A percentile compares a stretch with the other conserved stretches of the same genome.
These are phyloP conservation scores for Hoplodrina blanda DNA, from an alignment of 2,888 invertebrate species.

Conservation along the genomic window DNA sequence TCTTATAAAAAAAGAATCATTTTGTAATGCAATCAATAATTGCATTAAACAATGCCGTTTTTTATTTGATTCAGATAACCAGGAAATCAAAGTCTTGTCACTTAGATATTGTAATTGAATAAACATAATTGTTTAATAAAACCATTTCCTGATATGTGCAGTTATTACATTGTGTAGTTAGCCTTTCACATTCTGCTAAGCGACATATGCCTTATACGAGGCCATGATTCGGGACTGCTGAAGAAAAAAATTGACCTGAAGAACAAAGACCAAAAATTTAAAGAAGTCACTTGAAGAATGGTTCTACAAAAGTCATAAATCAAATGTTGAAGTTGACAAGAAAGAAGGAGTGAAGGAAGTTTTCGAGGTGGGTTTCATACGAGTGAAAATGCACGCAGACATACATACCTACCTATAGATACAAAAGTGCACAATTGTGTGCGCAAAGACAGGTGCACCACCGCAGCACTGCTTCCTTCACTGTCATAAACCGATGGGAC, in stretches of 20 bases:
- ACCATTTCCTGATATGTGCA: conserved; percentile 42
- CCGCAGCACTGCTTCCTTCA: too few species aligned
- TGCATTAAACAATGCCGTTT: conserved; percentile 11
- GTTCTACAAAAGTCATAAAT: neutral
- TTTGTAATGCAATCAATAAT: conserved; percentile 13
- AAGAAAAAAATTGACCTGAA: neutral
- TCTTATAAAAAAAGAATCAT: conserved; percentile 18
- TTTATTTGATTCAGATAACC: conserved; percentile 5
- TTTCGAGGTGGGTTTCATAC: too few species aligned
- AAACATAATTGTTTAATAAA: conserved; percentile 17
- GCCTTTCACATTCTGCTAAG: conserved; percentile 25
- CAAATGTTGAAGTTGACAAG: neutral
- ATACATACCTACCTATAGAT: too few species aligned
- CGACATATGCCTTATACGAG: neutral
- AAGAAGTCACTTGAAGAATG: too few species aligned
- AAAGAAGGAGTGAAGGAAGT: too few species aligned
- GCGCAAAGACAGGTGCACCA: too few species aligned
- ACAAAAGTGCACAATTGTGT: too few species aligned
- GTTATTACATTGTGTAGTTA: neutral
- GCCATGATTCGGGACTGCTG: neutral
- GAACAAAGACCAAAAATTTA: neutral
- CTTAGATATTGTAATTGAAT: conserved; percentile 28
- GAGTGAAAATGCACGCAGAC: too few species aligned
- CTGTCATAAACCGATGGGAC: too few species aligned
- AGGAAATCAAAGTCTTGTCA: conserved; percentile 36